Evolutionary conservation across 92 coral and sea anemone species (phyloP).

Genomic region (Parazoanthus swiftii): DNA sequence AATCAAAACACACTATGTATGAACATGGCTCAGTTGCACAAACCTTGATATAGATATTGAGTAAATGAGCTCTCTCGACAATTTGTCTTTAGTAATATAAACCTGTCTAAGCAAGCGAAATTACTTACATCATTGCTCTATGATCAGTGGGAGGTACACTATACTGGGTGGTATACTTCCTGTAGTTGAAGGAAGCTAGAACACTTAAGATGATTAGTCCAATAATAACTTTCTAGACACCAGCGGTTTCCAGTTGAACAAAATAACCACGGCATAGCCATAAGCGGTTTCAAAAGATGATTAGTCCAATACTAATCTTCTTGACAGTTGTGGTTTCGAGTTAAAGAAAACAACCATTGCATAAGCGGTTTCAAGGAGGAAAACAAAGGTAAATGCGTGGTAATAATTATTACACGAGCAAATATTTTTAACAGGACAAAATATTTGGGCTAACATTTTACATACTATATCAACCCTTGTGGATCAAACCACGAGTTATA

Average conservation of each 20-base stretch:
- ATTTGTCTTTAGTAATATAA: too few relatives aligned
- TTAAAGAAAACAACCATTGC: not conserved
- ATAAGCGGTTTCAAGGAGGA: not conserved
- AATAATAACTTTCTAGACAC: too few relatives aligned
- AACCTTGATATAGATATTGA: not conserved
- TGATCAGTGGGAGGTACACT: too few relatives aligned
- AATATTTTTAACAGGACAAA: not conserved
- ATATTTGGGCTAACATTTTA: too few relatives aligned
- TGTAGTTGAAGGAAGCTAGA: not conserved
- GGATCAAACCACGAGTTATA: too few relatives aligned
- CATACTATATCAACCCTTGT: too few relatives aligned
- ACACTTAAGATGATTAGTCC: not conserved
- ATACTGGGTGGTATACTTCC: not conserved
- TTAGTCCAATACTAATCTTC: not conserved
- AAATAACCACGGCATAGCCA: too few relatives aligned
- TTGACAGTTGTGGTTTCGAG: not conserved
- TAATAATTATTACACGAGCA: too few relatives aligned
- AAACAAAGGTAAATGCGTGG: not conserved
- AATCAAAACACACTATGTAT: not conserved
- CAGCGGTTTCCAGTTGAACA: too few relatives aligned
- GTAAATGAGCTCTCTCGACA: too few relatives aligned
- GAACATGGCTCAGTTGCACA: not conserved
- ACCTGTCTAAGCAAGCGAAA: not conserved
- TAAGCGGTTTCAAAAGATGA: too few relatives aligned
- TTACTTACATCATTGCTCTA: too few relatives aligned